Evolutionary conservation across 2,113 vertebrate genomes (phyloP).

Genomic region (Balaeniceps rex): DNA sequence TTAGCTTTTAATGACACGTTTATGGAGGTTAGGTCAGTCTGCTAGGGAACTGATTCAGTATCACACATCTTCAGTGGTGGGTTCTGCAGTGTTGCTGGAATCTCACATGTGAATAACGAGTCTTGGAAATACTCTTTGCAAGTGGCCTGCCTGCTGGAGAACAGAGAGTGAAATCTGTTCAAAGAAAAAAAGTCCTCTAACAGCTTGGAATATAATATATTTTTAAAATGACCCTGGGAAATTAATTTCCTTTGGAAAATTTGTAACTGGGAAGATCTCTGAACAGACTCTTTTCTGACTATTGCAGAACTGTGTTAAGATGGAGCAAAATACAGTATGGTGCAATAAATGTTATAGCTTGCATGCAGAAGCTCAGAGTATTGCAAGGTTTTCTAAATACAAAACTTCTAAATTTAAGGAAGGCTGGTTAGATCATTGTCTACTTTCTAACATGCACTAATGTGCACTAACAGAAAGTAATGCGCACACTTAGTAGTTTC

Average conservation of each 20-base stretch:
- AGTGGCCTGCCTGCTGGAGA: neutral
- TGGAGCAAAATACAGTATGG: neutral
- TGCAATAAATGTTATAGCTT: neutral
- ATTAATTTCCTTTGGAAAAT: slow-evolving; percentile 44
- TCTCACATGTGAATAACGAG: neutral
- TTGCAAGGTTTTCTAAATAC: neutral
- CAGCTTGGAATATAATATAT: slow-evolving; percentile 2
- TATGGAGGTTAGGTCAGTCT: neutral
- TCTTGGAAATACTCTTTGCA: neutral
- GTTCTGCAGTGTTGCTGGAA: neutral
- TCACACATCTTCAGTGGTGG: neutral
- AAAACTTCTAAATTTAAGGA: neutral
- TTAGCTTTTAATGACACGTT: neutral
- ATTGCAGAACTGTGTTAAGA: neutral
- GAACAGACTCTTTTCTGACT: slow-evolving; percentile 18
- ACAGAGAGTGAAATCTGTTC: neutral
- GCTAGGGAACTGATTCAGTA: neutral
- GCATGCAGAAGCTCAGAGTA: neutral
- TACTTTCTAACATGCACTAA: neutral
- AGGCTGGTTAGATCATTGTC: neutral
- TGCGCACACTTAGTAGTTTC: neutral
- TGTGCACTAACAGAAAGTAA: neutral
- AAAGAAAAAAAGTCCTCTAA: neutral
- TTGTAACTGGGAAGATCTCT: neutral
- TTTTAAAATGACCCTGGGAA: neutral